Evolutionary conservation across 2,797 vertebrate species (phyloP), one percentile per base, ranked within the genome.

Genomic region (Threskiornis aethiopicus): DNA sequence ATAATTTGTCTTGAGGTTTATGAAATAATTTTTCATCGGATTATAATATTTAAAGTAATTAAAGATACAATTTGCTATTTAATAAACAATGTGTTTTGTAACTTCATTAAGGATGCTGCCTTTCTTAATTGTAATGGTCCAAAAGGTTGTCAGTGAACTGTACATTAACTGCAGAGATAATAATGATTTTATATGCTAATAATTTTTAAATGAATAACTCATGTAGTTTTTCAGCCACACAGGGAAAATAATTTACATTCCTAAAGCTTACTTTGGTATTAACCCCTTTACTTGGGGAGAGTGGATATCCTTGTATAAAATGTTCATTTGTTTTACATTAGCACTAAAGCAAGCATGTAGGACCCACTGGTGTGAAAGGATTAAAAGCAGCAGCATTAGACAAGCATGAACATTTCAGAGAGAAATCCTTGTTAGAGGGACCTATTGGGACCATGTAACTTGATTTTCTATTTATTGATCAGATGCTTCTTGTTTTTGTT

Each of bases 181-280:
- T 98, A 97, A 97, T 97, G 96, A 98, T 98, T 97, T 98, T 98
- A 95, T 98, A 97, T 97, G 96, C 97, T 98, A 98, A 97, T 98
- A 98, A 97, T 98, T 98, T 97, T 97, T 97, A 94, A 98, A 97
- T 98, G 93, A 96, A 98, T 97, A 98, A 97, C 95, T 97, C 93
- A 88, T 97, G 86, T 95, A 97, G 84, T 82, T 98, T 97, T 96
- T 82, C 82, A 97, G 89, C 94, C 95, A 90, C 97, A 93, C 2
- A 12, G 97, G 97, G 95, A 94, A 94, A 96, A 97, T 97, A 96
- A 96, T 98, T 98, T 97, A 89, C 82, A 96, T 97, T 94, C 75
- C 92, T 96, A 93, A 97, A 97, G 95, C 97, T 97, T 96, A 81
- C 93, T 97, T 94, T 96, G 59, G 75, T 94, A 67, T 98, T 98